Conservation (phyloP, 1,140 invertebrate genomes). For the Cydia strobilella region DNA sequence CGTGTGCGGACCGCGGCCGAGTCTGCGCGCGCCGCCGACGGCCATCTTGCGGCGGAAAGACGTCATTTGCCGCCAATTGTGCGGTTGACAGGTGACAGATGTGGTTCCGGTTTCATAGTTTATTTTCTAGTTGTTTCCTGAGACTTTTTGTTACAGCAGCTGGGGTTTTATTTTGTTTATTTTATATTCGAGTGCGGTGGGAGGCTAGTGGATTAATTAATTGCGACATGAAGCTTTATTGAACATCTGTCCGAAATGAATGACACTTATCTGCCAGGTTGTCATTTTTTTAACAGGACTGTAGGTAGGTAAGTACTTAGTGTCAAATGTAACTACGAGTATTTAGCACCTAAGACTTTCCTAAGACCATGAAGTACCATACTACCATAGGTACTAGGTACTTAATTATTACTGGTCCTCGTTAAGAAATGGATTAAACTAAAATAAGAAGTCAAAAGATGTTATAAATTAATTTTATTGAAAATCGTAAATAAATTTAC, state of each 20-base stretch:
- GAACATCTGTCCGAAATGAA: no score
- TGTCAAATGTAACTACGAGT: background rate
- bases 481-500: conserved; percentile 81
- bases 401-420: background rate
- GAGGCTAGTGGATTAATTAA: no score
- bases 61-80: conserved; percentile 53
- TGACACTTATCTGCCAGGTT: no score
- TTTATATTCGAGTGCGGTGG: no score
- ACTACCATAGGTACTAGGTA: no score
- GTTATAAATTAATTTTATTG: conserved; percentile 79
- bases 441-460: conserved; percentile 44
- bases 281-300: no score
- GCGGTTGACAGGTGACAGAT: conserved; percentile 56
- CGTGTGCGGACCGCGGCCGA: conserved; percentile 42
- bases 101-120: conserved; percentile 35
- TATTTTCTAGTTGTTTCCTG: background rate
- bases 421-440: conserved; percentile 22
- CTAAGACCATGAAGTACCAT: no score
- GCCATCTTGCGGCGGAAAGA: conserved; percentile 55
- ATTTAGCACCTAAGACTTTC: no score
- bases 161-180: background rate
- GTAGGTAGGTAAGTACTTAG: no score
- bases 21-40: conserved; percentile 50
- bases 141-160: background rate
- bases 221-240: no score